These are phyloP conservation scores for Lycophotia porphyrea DNA, from an alignment of 2,888 invertebrate species.

Conservation along the genomic window DNA sequence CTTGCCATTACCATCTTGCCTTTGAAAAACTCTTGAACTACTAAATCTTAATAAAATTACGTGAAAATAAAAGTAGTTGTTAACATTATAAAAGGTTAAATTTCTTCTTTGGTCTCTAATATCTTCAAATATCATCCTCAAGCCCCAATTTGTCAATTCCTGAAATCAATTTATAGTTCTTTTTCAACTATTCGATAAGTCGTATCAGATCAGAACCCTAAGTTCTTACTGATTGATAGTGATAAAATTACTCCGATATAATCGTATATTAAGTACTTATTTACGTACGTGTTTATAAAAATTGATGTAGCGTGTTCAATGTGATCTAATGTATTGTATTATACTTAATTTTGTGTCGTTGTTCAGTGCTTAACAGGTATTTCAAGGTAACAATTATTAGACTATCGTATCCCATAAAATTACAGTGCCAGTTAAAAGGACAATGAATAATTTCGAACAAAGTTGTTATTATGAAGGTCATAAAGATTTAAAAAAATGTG, in stretches of 20 bases:
- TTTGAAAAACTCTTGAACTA: constrained; percentile 5
- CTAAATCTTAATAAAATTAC: constrained; percentile 4
- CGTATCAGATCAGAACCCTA: constrained; percentile 46
- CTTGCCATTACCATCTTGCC: constrained; percentile 61
- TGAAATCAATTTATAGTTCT: constrained; percentile 13
- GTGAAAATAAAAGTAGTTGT: constrained; percentile 22
- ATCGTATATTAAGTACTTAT: constrained; percentile 47
- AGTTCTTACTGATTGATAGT: constrained; percentile 35
- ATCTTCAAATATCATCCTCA: constrained; percentile 8
- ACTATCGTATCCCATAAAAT: constrained; percentile 33
- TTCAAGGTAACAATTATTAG: constrained; percentile 14
- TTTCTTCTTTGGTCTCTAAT: not conserved
- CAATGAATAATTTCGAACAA: constrained; percentile 8
- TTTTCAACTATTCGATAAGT: constrained; percentile 15
- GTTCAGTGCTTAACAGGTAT: constrained; percentile 15
- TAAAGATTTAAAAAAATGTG: not conserved
- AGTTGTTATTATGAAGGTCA: not conserved
- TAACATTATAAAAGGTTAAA: constrained; percentile 4
- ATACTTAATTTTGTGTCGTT: constrained; percentile 39
- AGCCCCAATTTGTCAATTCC: constrained; percentile 46
- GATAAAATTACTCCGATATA: constrained; percentile 38
- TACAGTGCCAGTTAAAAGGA: not conserved
- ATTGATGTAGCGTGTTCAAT: constrained; percentile 52
- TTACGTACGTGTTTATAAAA: constrained; percentile 41
- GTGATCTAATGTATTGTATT: constrained; percentile 54